Evolutionary conservation across 1,140 invertebrate species (phyloP).

Genomic region (Delia radicum): DNA sequence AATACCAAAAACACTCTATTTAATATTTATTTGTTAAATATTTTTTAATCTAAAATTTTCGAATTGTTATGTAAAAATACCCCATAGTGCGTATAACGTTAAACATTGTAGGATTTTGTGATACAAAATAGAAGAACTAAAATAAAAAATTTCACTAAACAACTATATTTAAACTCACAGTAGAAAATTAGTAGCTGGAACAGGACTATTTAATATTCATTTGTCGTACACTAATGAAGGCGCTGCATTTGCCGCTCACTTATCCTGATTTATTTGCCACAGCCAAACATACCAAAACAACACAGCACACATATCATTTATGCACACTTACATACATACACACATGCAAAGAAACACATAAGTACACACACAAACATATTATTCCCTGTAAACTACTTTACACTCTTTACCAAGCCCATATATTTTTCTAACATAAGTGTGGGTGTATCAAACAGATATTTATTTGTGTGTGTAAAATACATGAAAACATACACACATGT

Average conservation of each 20-base stretch:
- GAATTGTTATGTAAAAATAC: too few relatives aligned
- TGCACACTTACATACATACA: not conserved
- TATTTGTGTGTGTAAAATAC: not conserved
- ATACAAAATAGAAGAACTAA: too few relatives aligned
- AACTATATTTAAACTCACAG: too few relatives aligned
- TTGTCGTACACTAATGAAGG: conserved; percentile 32
- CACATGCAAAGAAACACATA: not conserved
- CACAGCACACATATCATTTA: not conserved
- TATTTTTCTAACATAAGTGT: not conserved
- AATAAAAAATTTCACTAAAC: too few relatives aligned
- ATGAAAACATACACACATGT: not conserved
- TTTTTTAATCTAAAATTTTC: too few relatives aligned
- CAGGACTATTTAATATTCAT: conserved; percentile 33
- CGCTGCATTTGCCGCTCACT: conserved; percentile 31
- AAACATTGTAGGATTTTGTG: too few relatives aligned
- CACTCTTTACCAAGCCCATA: not conserved
- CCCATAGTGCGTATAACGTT: too few relatives aligned
- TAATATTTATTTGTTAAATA: too few relatives aligned
- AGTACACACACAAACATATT: not conserved
- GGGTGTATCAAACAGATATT: not conserved
- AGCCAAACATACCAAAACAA: conserved; percentile 5
- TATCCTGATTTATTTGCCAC: conserved; percentile 32
- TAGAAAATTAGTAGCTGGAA: not conserved
- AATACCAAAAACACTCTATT: too few relatives aligned
- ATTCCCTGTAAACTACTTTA: not conserved